Conservation (phyloP, 2,113 vertebrate genomes). For the Istiophorus platypterus region DNA sequence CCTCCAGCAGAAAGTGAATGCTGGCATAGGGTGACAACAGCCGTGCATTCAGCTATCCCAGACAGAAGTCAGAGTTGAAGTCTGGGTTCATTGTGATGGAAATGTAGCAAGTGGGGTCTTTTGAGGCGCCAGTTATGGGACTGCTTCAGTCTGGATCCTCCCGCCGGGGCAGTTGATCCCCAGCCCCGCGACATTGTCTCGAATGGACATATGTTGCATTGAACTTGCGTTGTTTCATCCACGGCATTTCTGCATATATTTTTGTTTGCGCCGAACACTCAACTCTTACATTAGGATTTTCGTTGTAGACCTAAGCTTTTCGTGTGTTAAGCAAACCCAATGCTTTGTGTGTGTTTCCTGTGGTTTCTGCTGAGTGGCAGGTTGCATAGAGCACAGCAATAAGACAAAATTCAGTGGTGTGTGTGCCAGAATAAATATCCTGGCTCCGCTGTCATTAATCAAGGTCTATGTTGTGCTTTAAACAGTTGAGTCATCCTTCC, state of each 20-base stretch:
- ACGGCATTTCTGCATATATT: neutral
- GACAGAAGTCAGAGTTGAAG: constrained; percentile 84
- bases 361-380: too few relatives aligned
- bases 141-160: constrained; percentile 55
- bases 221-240: neutral
- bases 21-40: constrained; percentile 72
- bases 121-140: constrained; percentile 74
- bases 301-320: neutral
- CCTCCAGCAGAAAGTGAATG: constrained; percentile 71
- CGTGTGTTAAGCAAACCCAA: neutral
- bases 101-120: constrained; percentile 81
- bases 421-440: constrained; percentile 30
- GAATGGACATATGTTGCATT: constrained; percentile 15
- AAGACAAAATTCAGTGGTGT: neutral
- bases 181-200: constrained; percentile 44
- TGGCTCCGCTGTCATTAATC: constrained; percentile 21
- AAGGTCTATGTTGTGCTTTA: constrained; percentile 19
- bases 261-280: neutral
- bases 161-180: constrained; percentile 72
- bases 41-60: constrained; percentile 78
- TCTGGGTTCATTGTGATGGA: constrained; percentile 87
- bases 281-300: neutral
- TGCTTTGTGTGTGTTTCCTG: neutral
- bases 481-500: constrained; percentile 67
- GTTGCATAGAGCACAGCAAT: too few relatives aligned